A percentile compares a stretch with the other conserved stretches of the same genome.
phyloP scores from a whole-genome alignment of 2,888 invertebrate genomes.

The Philereme transversata region DNA sequence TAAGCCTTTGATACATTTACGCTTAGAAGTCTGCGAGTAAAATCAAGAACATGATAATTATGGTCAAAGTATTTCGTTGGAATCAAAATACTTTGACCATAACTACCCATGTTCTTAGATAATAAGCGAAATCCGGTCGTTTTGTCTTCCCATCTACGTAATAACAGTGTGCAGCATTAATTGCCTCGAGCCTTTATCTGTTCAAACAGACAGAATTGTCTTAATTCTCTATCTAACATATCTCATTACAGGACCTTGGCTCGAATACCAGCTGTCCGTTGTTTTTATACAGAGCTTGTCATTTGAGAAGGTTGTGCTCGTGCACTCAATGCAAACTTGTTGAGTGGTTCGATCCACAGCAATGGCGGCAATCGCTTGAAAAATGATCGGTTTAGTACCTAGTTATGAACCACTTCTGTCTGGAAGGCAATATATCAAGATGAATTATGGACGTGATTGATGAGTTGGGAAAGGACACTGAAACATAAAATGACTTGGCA shows the following conservation, averaged over 20 bases:
- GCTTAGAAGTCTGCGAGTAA: too few species aligned
- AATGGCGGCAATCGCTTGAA: constrained; percentile 46
- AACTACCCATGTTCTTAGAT: constrained; percentile 1
- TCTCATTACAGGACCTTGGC: constrained; percentile 82
- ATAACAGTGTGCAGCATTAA: constrained; percentile 51
- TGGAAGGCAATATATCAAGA: constrained; percentile 3
- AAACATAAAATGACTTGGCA: constrained; percentile 3
- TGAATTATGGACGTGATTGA: constrained; percentile 8
- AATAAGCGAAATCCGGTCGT: constrained; percentile 19
- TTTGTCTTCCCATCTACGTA: constrained; percentile 28
- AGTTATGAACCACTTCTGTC: constrained; percentile 44
- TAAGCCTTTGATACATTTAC: too few species aligned
- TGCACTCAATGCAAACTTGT: constrained; percentile 80
- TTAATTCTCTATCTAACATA: constrained; percentile 78
- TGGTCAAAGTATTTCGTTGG: neutral
- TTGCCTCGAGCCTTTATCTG: constrained; percentile 59
- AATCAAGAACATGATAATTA: too few species aligned
- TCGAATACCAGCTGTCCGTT: constrained; percentile 79
- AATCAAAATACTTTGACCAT: constrained; percentile 13
- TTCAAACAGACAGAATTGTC: constrained; percentile 61
- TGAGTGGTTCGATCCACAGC: constrained; percentile 48
- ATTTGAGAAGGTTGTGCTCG: constrained; percentile 79
- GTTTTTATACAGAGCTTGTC: constrained; percentile 78
- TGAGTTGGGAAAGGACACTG: constrained; percentile 3
- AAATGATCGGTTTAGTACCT: constrained; percentile 42